Percentiles rank a stretch among this genome's conserved stretches.
Conservation (phyloP, 2,888 invertebrate species). For the Lepidocyrtoides sp. region DNA sequence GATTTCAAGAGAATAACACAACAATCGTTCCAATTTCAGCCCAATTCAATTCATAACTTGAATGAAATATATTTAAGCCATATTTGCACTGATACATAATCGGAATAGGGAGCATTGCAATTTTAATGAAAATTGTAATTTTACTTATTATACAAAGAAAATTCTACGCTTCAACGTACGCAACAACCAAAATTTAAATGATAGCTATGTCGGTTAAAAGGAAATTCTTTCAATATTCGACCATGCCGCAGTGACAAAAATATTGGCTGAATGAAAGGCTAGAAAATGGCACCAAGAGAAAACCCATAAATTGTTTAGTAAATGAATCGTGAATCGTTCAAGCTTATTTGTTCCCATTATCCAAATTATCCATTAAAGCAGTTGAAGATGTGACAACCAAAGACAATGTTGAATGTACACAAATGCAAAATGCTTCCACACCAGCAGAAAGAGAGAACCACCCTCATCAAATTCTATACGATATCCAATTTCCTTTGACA, state of each 20-base stretch:
- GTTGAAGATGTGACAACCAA: slow-evolving; percentile 26
- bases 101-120: too few species aligned
- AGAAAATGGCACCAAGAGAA: slow-evolving; percentile 33
- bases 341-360: slow-evolving; percentile 66
- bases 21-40: too few species aligned
- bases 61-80: too few species aligned
- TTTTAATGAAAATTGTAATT: too few species aligned
- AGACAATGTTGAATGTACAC: not conserved
- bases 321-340: slow-evolving; percentile 66
- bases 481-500: slow-evolving; percentile 73
- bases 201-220: too few species aligned
- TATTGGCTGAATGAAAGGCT: not conserved
- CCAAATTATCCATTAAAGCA: slow-evolving; percentile 51
- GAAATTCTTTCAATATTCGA: not conserved
- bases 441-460: not conserved
- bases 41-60: too few species aligned
- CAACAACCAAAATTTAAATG: too few species aligned
- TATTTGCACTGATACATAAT: too few species aligned
- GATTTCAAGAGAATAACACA: too few species aligned
- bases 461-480: slow-evolving; percentile 4
- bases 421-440: not conserved
- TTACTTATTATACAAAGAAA: too few species aligned
- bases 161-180: too few species aligned
- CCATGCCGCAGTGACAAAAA: not conserved
- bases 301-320: slow-evolving; percentile 52